Evolutionary conservation across 2,113 vertebrate species (phyloP).

Genomic region (Lates calcarifer): DNA sequence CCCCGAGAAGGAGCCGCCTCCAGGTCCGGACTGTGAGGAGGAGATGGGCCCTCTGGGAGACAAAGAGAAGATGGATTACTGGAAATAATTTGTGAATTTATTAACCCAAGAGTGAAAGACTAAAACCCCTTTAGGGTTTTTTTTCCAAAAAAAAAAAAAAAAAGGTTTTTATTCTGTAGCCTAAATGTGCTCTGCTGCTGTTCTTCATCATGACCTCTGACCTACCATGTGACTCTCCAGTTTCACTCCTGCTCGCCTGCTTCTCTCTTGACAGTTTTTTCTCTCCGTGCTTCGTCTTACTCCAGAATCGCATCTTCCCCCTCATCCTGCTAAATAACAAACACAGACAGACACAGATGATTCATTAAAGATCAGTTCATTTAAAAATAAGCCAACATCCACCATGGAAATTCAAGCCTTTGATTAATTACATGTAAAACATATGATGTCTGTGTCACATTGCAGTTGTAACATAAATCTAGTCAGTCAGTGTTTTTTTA

Average conservation of each 20-base stretch:
- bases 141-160: too few relatives aligned
- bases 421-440: too few relatives aligned
- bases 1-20: conserved; percentile 71
- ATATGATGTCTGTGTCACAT: too few relatives aligned
- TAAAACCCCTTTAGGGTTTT: not conserved
- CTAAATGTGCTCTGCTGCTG: not conserved
- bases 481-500: too few relatives aligned
- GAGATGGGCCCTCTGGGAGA: conserved; percentile 77
- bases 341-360: not conserved
- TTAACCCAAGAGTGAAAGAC: not conserved
- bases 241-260: conserved; percentile 85
- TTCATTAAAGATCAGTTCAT: not conserved
- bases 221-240: conserved; percentile 79
- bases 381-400: not conserved
- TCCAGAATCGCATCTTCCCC: conserved; percentile 94
- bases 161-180: not conserved
- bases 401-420: too few relatives aligned
- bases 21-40: conserved; percentile 89
- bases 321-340: conserved; percentile 83
- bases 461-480: too few relatives aligned
- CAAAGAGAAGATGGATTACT: not conserved
- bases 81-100: not conserved
- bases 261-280: conserved; percentile 88
- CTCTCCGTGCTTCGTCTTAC: conserved; percentile 90
- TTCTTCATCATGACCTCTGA: not conserved